Evolutionary conservation across 2,113 vertebrate species (phyloP), one percentile per base, ranked within the genome.

Genomic region (Desmodus rotundus): DNA sequence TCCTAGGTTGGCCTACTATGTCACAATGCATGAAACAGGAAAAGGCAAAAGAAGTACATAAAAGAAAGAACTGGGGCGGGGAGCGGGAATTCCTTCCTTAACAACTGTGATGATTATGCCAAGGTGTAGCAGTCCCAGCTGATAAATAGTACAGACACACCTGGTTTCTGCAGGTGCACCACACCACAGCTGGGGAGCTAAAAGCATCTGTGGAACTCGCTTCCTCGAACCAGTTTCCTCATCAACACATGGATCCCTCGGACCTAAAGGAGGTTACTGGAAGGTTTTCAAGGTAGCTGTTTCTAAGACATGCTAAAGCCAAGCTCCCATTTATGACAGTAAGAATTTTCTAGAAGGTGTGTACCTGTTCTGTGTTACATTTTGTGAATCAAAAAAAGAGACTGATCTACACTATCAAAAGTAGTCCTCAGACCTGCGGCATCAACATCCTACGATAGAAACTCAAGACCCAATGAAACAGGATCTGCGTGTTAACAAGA

Each of bases 281-380:
- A 56, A 91, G 26, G 58, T 91, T 50, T 78, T 67, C 65, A 93
- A 96, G 54, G 65, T 36, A 47, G 56, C 31, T 81, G 6, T 45
- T 92, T 92, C 84, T 70, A 77, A 95, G 52, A 28, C 43, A 81
- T 50, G 58, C 61, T 72, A 89, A 93, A 88, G 58, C 67, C 65
- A 74, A 85, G 14, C 13, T 70, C 54, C 19, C 17, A 26, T 52
- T 93, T 63, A 61, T 31, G 12, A 47, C 19, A 58, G 41, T 54
- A 81, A 86, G 82, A 63, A 54, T 41, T 77, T 73, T 58, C 87
- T 72, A 89, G 36, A 67, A 89, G 61, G 22, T 68, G 4, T 76
- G 15, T 65, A 26, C 58, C 47, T 43, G 33, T 47, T 92, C 84
- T 70, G 16, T 47, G 47, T 89, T 89, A 81, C 36, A 47, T 45